A percentile compares a stretch with the other conserved stretches of the same genome.
phyloP scores from a whole-genome alignment of 2,888 invertebrate genomes.

The Syrista parreyssii region DNA sequence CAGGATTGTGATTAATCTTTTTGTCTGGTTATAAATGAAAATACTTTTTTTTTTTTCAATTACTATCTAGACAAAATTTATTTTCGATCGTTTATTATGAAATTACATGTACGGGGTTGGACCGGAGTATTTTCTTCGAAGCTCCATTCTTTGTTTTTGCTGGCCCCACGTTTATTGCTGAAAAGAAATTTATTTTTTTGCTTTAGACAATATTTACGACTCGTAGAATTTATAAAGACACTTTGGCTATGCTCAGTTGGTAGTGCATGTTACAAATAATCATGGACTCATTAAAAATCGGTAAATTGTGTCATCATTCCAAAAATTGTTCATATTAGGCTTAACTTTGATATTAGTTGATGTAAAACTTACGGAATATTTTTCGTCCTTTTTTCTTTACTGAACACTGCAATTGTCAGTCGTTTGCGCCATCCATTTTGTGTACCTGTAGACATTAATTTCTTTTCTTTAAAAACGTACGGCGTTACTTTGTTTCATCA shows the following conservation, averaged over 20 bases:
- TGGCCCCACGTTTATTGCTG: no score
- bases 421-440: neutral
- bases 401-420: neutral
- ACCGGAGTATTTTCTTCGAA: no score
- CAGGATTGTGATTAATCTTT: conserved; percentile 10
- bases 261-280: conserved; percentile 36
- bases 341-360: neutral
- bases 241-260: conserved; percentile 22
- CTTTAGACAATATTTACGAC: no score
- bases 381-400: neutral
- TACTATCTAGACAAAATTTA: no score
- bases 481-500: neutral
- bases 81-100: no score
- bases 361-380: no score
- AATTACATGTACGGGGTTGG: no score
- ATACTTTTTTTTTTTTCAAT: neutral
- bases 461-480: no score
- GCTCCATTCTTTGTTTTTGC: no score
- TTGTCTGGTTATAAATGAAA: neutral
- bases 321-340: neutral
- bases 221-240: no score
- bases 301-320: conserved; percentile 19
- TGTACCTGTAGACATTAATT: no score
- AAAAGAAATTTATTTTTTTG: no score
- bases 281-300: conserved; percentile 25